Evolutionary conservation across 2,888 invertebrate species (phyloP).

Genomic region (Dichetophora obliterata): DNA sequence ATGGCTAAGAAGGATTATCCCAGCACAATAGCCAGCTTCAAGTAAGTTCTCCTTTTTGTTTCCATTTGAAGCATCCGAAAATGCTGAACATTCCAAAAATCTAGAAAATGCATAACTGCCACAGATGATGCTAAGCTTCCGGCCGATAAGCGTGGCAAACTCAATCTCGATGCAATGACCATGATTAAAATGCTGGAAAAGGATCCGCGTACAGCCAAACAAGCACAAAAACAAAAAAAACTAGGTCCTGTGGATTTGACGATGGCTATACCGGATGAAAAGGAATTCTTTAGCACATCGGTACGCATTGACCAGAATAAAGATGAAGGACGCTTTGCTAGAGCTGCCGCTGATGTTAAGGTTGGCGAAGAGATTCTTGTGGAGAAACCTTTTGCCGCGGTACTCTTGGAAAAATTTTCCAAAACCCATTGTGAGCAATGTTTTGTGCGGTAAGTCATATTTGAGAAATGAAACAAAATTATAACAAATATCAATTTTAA

Average conservation of each 20-base stretch:
- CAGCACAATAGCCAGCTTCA: slow-evolving; percentile 77
- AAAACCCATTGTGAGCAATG: slow-evolving; percentile 82
- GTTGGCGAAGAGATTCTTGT: slow-evolving; percentile 81
- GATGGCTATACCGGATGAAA: slow-evolving; percentile 55
- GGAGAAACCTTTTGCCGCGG: slow-evolving; percentile 81
- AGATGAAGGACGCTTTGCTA: slow-evolving; percentile 79
- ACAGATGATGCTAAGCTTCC: slow-evolving; percentile 78
- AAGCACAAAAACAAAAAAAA: slow-evolving; percentile 56
- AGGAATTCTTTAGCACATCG: slow-evolving; percentile 73
- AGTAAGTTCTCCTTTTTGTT: slow-evolving; percentile 52
- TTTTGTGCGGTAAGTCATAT: slow-evolving; percentile 74
- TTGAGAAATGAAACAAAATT: no score
- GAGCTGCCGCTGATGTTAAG: slow-evolving; percentile 77
- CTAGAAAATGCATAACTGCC: slow-evolving; percentile 75
- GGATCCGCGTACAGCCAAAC: slow-evolving; percentile 71
- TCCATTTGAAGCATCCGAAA: not conserved
- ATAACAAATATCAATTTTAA: no score
- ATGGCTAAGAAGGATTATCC: slow-evolving; percentile 77
- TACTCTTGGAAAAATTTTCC: slow-evolving; percentile 77
- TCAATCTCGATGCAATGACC: slow-evolving; percentile 77
- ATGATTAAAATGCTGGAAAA: slow-evolving; percentile 80
- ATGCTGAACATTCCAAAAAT: not conserved
- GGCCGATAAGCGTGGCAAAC: slow-evolving; percentile 75
- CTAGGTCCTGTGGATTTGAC: slow-evolving; percentile 41
- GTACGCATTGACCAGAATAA: slow-evolving; percentile 76